These are phyloP conservation scores for Chrysomela aeneicollis DNA, from an alignment of 2,888 invertebrate genomes.

Conservation along the genomic window DNA sequence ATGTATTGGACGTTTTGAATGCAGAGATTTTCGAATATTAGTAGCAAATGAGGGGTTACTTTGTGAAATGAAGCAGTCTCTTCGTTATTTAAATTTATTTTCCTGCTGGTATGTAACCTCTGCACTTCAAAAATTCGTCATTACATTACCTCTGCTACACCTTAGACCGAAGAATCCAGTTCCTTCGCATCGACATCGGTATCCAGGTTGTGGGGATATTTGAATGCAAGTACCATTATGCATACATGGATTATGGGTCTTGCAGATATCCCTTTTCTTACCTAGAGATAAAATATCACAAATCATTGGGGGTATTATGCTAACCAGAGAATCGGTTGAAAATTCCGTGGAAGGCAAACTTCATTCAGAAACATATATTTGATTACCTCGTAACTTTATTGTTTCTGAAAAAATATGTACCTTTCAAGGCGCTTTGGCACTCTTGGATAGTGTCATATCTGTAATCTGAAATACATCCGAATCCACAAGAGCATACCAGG, in stretches of 20 bases:
- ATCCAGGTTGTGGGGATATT: conserved; percentile 71
- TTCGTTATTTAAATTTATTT: too few species aligned
- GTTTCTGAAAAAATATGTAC: too few species aligned
- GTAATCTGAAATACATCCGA: conserved; percentile 72
- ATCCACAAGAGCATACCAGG: conserved; percentile 70
- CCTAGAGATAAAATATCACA: conserved; percentile 48
- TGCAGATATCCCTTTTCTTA: conserved; percentile 70
- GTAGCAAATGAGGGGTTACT: too few species aligned
- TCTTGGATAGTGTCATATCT: conserved; percentile 68
- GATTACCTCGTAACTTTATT: too few species aligned
- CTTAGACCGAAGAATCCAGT: conserved; percentile 77
- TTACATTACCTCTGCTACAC: conserved; percentile 71
- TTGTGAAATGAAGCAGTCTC: too few species aligned
- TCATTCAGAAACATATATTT: too few species aligned
- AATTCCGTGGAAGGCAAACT: neutral
- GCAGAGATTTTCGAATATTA: too few species aligned
- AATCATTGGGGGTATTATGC: neutral
- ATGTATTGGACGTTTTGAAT: too few species aligned
- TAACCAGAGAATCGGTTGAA: neutral
- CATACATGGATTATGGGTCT: conserved; percentile 68
- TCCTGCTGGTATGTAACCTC: too few species aligned
- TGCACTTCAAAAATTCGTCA: too few species aligned
- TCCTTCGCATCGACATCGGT: conserved; percentile 74
- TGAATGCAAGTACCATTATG: conserved; percentile 74
- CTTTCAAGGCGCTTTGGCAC: conserved; percentile 71